Base-by-base conservation (phyloP, 2,113 vertebrate genomes). In the Colossoma macropomum region DNA sequence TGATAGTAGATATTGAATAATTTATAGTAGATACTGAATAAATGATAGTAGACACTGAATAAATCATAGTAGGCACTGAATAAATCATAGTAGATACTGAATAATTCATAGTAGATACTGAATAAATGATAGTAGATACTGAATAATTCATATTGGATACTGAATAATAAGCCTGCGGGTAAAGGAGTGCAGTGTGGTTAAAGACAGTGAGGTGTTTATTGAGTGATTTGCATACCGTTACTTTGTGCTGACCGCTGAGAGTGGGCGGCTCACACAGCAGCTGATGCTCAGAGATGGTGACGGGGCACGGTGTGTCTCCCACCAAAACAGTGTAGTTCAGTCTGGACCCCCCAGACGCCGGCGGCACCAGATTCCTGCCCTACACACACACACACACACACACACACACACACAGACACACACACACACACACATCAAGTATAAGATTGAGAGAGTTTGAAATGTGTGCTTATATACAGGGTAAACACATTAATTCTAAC, bases 321-420 rank as follows among this genome's bases (percentile, higher is more conserved):
- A 99, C 94, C 91, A 99, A 91, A 80, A 99, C 96, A 0, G 97
- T 96, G 94, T 99, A 99, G 95, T 98, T 99, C 79, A 99, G 95
- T 90, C 96, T 98, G 66, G 95, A 96, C 72, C 97, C 97, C 85
- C 97, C 97, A 0, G 96, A 90, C 7, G 96, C 95, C 0, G 96
- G 96, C 0, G 98, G 98, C 76, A 97, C 96, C 93, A 99, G 95
- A 92, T 99, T 99, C 91, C 95, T 97, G 85, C 98, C 98, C 98
- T 99, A 91, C 83, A 77, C 91, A 75, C n/a, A 78, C 28, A 19
- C 56, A 81, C 74, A 78, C 28, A 82, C 82, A 82, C 0, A 66
- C 52, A 60, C 60, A 66, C 68, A 48, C 16, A 34, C 27, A 27
- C n/a, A n/a, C n/a, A n/a, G n/a, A n/a, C n/a, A n/a, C n/a, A n/a